Base-by-base conservation (phyloP, 2,888 invertebrate genomes). In the Cordilura impudica region DNA sequence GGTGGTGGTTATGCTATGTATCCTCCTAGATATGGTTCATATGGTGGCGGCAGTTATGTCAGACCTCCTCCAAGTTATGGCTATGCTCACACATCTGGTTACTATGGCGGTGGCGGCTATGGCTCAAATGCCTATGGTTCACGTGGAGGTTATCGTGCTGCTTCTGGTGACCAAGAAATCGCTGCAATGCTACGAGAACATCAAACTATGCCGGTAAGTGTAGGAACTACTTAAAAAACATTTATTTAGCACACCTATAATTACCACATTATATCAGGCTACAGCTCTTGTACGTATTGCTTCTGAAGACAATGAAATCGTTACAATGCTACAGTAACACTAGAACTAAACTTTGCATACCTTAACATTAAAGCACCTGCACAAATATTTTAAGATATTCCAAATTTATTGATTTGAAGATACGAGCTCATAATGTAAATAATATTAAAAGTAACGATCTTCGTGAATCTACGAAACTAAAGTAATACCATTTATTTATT, bases 141-240 rank as follows among this genome's bases (percentile, higher is more conserved):
- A 19, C 23, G 16, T 1, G 82, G 84, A 1, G 82, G 75, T 12
- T 87, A 88, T 54, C 81, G 88, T n/a, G 80, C 85, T 0, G 87
- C 87, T 5, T 78, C 84, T 8, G 85, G 85, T 2, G 83, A 83
- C 58, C 87, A 85, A 2, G 84, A 84, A 66, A 88, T 87, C 45
- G 84, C 85, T 2, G 63, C 67, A 2, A 88, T 87, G 88, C 80
- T 88, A 47, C 81, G 82, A n/a, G 71, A 84, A 58, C 84, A 87
- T 67, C 84, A 82, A 43, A 74, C 81, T 10, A 56, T 85, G 78
- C 74, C 67, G 78, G 81, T 81, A 60, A 75, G 71, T 26, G 19
- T 2, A 26, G 3, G 6, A n/a, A 29, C 4, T 31, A 60, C 43
- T 23, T 31, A 21, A 26, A 31, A 10, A 4, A 67, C 31, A 53